Evolutionary conservation across 2,113 vertebrate genomes (phyloP), one percentile per base, ranked within the genome.

Genomic region (Pandion haliaetus): DNA sequence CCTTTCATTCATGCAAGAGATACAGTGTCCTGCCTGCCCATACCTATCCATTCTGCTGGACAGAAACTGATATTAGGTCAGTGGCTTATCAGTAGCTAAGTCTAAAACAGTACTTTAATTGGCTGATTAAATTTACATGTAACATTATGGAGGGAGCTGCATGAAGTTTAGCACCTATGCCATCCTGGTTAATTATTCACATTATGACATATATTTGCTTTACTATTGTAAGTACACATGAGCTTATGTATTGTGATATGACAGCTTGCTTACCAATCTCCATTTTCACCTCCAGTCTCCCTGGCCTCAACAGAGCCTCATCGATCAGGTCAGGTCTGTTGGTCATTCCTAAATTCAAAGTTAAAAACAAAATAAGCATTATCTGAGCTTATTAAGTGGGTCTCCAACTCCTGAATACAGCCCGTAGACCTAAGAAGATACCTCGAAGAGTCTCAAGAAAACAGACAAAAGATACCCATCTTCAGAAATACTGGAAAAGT

Each of bases 271-370:
- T 97, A 99, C 99, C 99, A 9, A 99, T 99, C 98, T 99, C 99
- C 99, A 99, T 99, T 94, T 99, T 99, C 95, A 99, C 99, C 97
- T 99, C 99, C 97, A 99, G 91, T 74, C 99, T 98, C 67, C 99
- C 99, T 0, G 99, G 99, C 97, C 99, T 99, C 98, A 99, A 94
- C 90, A 99, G 98, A 93, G 99, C 99, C 69, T 99, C 99, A 38
- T 99, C 99, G 66, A 99, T 99, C 97, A 99, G 98, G 98, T 99
- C 99, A 28, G 99, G 99, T 95, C 99, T 99, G 97, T 99, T 99
- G 95, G 99, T 99, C 99, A 99, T 99, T 81, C 99, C 99, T 99
- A 93, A 97, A 86, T 20, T 79, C 52, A 95, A 90, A 81, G 89
- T 86, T 59, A 69, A 95, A 95, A 95, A 28, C 58, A 91, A 65